These are phyloP conservation scores for Poecilia wingei DNA, from an alignment of 2,797 vertebrate species.

Conservation along the genomic window DNA sequence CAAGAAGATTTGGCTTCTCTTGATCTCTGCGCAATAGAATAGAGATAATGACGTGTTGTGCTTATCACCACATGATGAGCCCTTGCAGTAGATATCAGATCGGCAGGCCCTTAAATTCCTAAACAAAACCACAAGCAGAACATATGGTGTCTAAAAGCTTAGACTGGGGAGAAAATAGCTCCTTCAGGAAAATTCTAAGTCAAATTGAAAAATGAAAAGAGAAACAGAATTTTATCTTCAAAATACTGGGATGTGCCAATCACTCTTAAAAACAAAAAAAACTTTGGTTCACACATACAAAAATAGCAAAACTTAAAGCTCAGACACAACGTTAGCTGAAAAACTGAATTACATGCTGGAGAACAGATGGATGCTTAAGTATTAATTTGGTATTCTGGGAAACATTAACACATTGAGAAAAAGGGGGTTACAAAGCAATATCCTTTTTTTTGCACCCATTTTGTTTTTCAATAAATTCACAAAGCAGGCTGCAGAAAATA, in stretches of 20 bases:
- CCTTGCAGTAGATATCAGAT: neutral
- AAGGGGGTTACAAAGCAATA: neutral
- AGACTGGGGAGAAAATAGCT: neutral
- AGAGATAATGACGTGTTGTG: neutral
- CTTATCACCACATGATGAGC: neutral
- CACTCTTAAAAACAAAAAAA: neutral
- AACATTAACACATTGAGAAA: neutral
- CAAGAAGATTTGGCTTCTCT: slow-evolving; percentile 27
- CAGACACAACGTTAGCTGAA: neutral
- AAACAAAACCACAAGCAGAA: neutral
- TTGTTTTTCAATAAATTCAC: neutral
- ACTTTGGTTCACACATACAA: neutral
- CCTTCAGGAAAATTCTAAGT: neutral
- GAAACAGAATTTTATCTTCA: neutral
- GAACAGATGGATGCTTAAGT: neutral
- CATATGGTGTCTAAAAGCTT: neutral
- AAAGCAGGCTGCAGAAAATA: neutral
- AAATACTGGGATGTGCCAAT: neutral
- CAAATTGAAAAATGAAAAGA: neutral
- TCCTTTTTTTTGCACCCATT: neutral
- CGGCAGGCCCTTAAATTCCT: neutral
- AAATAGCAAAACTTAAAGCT: neutral
- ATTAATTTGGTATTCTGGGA: neutral
- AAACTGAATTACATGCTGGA: neutral
- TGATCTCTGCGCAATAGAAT: neutral